A percentile compares a stretch with the other conserved stretches of the same genome.
Conservation (phyloP, 2,888 invertebrate species). For the Tenthredo livida region DNA sequence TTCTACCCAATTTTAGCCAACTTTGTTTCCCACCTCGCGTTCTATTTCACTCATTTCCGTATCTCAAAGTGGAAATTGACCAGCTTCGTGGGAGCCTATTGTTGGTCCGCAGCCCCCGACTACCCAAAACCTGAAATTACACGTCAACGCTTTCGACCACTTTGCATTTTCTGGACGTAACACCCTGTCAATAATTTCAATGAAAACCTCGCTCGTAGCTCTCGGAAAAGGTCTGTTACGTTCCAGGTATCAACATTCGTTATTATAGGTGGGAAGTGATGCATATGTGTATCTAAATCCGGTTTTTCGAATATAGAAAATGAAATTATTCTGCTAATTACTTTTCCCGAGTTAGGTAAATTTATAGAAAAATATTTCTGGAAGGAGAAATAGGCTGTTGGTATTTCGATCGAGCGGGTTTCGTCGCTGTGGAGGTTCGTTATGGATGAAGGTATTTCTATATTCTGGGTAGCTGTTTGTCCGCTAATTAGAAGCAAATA, state of each 20-base stretch:
- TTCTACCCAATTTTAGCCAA: constrained; percentile 18
- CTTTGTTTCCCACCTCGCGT: background rate
- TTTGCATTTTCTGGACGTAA: constrained; percentile 29
- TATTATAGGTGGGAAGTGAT: background rate
- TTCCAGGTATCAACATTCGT: background rate
- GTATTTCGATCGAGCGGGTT: constrained; percentile 1
- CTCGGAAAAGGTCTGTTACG: background rate
- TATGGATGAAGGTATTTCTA: constrained; percentile 62
- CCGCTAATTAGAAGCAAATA: constrained; percentile 78
- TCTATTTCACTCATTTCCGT: background rate
- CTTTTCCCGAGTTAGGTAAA: too few species aligned
- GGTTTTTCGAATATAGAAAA: background rate
- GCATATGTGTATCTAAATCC: background rate
- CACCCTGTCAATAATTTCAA: constrained; percentile 42
- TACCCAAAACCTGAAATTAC: constrained; percentile 22
- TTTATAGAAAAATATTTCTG: background rate
- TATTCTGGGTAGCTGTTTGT: constrained; percentile 75
- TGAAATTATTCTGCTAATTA: background rate
- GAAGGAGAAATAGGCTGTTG: background rate
- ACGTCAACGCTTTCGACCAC: constrained; percentile 43
- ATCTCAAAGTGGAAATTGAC: constrained; percentile 38
- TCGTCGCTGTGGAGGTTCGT: background rate
- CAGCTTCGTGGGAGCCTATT: constrained; percentile 22
- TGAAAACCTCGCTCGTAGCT: background rate
- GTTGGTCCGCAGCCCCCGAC: constrained; percentile 9